Conservation (phyloP, 30 jellyfish, hydroid and myxozoan species). For the Cassiopea xamachana region DNA sequence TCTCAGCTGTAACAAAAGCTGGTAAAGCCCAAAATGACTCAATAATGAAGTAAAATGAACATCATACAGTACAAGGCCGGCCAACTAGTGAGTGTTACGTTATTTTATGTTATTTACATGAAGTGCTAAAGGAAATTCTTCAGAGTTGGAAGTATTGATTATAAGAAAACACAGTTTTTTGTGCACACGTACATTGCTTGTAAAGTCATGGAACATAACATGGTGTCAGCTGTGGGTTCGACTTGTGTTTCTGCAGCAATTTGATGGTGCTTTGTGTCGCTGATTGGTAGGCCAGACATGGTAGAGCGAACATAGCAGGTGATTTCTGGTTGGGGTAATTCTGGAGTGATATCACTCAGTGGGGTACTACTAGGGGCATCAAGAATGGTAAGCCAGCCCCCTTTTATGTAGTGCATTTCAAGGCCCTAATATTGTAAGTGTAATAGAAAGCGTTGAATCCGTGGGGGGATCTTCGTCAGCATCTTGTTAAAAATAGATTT, state of each 20-base stretch:
- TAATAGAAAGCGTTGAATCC: slow-evolving; percentile 42
- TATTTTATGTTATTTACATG: no score
- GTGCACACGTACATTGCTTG: no score
- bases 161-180: no score
- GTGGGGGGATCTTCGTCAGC: slow-evolving; percentile 31
- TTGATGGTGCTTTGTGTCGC: slow-evolving; percentile 16
- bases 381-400: slow-evolving; percentile 29
- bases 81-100: no score
- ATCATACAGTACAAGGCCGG: no score
- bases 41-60: no score
- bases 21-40: no score
- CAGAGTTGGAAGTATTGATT: no score
- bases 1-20: no score
- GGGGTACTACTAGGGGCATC: slow-evolving; percentile 72
- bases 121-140: no score
- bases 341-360: slow-evolving; percentile 40
- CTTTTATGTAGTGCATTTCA: slow-evolving; percentile 40
- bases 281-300: slow-evolving; percentile 44
- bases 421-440: slow-evolving; percentile 51
- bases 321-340: slow-evolving; percentile 34
- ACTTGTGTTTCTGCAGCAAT: slow-evolving; percentile 18
- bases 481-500: slow-evolving; percentile 52
- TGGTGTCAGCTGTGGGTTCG: slow-evolving; percentile 4
- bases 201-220: no score
- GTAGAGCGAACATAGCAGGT: slow-evolving; percentile 32